Evolutionary conservation across 2,797 vertebrate genomes (phyloP).

Genomic region (Lutjanus campechanus): DNA sequence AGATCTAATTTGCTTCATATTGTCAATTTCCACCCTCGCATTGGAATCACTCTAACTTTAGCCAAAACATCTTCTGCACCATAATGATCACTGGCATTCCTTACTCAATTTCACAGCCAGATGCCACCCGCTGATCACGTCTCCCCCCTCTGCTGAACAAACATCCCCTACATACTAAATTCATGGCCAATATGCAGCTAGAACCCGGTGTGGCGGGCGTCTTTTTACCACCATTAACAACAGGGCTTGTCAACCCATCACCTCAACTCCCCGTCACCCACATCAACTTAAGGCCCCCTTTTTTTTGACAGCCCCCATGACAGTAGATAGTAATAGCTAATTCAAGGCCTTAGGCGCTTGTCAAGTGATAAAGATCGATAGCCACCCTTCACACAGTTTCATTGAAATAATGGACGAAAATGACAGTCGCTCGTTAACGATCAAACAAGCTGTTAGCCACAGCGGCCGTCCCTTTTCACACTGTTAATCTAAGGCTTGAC

Average conservation of each 20-base stretch:
- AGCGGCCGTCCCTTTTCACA: slow-evolving; percentile 13
- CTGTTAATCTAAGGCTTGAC: slow-evolving; percentile 65
- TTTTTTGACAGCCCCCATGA: slow-evolving; percentile 53
- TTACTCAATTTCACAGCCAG: slow-evolving; percentile 71
- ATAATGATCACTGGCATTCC: slow-evolving; percentile 32
- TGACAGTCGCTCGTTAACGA: slow-evolving; percentile 48
- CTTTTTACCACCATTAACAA: slow-evolving; percentile 48
- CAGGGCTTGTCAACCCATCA: slow-evolving; percentile 42
- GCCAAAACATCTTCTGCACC: slow-evolving; percentile 13
- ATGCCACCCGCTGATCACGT: slow-evolving; percentile 53
- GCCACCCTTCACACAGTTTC: slow-evolving; percentile 28
- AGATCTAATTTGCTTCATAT: not conserved
- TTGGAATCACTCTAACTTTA: slow-evolving; percentile 16
- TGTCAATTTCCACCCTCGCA: not conserved
- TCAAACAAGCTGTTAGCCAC: slow-evolving; percentile 58
- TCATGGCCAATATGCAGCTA: slow-evolving; percentile 23
- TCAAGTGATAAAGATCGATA: slow-evolving; percentile 63
- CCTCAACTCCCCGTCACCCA: slow-evolving; percentile 30
- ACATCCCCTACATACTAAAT: slow-evolving; percentile 51
- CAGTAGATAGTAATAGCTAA: slow-evolving; percentile 60
- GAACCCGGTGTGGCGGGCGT: not conserved
- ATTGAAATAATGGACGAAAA: slow-evolving; percentile 45
- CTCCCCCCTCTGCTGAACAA: slow-evolving; percentile 47
- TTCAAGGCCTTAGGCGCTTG: slow-evolving; percentile 49
- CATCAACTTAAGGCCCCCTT: slow-evolving; percentile 15